Evolutionary conservation across 1,140 invertebrate genomes (phyloP).

Genomic region (Micrasema minimum): DNA sequence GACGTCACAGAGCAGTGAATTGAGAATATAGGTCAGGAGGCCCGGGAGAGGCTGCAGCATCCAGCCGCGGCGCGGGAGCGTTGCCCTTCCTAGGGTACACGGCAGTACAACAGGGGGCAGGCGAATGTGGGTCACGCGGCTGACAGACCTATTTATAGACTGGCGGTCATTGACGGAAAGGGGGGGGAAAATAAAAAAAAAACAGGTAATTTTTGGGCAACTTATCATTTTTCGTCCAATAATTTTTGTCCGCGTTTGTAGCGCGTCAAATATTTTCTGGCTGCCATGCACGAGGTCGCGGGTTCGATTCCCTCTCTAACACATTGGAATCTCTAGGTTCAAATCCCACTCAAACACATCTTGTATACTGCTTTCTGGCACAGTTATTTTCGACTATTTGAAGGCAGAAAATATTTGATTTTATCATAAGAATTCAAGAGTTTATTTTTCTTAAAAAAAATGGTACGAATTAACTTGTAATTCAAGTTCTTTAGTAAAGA

Average conservation of each 20-base stretch:
- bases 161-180: constrained; percentile 13
- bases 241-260: background rate
- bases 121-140: constrained; percentile 13
- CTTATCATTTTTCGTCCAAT: background rate
- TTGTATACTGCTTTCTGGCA: no score
- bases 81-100: background rate
- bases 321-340: no score
- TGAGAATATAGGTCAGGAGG: constrained; percentile 28
- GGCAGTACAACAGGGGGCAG: background rate
- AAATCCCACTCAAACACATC: no score
- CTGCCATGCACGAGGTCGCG: no score
- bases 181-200: background rate
- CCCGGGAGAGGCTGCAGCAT: constrained; percentile 8
- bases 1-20: constrained; percentile 20
- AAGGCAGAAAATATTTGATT: no score
- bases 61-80: background rate
- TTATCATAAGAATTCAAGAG: no score
- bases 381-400: no score
- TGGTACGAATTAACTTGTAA: no score
- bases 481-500: no score
- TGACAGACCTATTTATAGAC: constrained; percentile 18
- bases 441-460: no score
- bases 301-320: no score
- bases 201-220: background rate
- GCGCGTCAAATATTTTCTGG: no score